Conservation (phyloP, 2,797 vertebrate genomes). For the Enteromius paludinosus region DNA sequence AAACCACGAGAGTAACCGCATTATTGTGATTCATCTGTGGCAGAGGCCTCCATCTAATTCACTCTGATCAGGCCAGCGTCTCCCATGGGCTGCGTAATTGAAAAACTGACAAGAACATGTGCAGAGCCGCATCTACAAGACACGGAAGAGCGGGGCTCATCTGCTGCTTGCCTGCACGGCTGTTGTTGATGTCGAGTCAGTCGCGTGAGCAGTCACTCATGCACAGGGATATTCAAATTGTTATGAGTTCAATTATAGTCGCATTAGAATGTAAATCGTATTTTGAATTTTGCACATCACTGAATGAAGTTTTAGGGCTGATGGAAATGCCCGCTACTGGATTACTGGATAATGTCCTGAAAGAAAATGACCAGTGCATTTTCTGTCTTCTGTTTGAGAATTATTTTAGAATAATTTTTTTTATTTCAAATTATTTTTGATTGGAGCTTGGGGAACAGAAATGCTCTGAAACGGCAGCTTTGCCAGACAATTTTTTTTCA, state of each 20-base stretch:
- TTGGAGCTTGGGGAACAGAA: too few relatives aligned
- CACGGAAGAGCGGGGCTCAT: background rate
- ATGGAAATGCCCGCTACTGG: background rate
- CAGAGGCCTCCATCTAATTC: constrained; percentile 16
- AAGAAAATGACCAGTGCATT: background rate
- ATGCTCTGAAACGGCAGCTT: too few relatives aligned
- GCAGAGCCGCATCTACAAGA: background rate
- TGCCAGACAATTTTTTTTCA: too few relatives aligned
- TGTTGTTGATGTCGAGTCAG: background rate
- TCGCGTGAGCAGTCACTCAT: background rate
- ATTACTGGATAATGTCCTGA: background rate
- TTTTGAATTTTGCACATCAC: background rate
- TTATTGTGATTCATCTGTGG: constrained; percentile 23
- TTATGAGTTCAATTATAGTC: background rate
- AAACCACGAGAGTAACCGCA: background rate
- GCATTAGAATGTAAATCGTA: background rate
- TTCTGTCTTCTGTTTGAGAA: too few relatives aligned
- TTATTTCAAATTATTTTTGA: too few relatives aligned
- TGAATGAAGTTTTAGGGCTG: background rate
- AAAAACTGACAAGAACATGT: constrained; percentile 16
- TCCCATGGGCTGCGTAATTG: constrained; percentile 11
- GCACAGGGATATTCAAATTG: background rate
- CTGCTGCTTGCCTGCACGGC: background rate
- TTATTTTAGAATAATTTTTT: too few relatives aligned
- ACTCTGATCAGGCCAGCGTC: background rate